These are phyloP conservation scores for Caligus rogercresseyi DNA, from an alignment of 1,140 invertebrate species.

Conservation along the genomic window DNA sequence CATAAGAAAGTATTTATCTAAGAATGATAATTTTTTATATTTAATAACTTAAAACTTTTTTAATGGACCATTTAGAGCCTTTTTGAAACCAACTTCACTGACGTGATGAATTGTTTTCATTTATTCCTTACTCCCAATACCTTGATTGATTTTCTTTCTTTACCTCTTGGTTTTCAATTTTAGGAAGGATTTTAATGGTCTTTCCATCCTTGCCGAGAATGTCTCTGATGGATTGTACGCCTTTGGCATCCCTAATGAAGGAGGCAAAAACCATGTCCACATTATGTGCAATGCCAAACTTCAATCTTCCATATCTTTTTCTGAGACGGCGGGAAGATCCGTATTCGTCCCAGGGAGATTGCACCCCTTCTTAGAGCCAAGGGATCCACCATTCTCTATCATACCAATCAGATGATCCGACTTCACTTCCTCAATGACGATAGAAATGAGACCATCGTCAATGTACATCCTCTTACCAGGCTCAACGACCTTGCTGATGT, in stretches of 20 bases:
- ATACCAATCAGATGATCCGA: conserved; percentile 45
- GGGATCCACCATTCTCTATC: conserved; percentile 86
- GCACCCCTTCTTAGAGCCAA: conserved; percentile 88
- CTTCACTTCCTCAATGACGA: conserved; percentile 50
- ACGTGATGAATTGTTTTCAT: no score
- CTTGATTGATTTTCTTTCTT: no score
- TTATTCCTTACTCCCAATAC: no score
- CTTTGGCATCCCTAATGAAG: conserved; percentile 83
- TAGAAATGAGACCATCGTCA: conserved; percentile 92
- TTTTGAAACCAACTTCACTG: no score
- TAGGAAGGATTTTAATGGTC: conserved; percentile 84
- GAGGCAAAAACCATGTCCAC: conserved; percentile 99
- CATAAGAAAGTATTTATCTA: no score
- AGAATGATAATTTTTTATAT: no score
- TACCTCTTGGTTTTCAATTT: conserved; percentile 77
- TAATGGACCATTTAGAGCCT: no score
- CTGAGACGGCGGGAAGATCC: conserved; percentile 92
- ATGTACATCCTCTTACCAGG: conserved; percentile 73
- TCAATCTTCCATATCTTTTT: conserved; percentile 89
- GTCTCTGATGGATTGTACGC: conserved; percentile 65
- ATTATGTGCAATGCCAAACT: conserved; percentile 83
- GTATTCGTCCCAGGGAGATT: conserved; percentile 91
- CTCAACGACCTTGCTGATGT: conserved; percentile 85
- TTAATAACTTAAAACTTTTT: no score
- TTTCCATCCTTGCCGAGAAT: conserved; percentile 63